A percentile compares a stretch with the other conserved stretches of the same genome.
phyloP scores from a whole-genome alignment of 2,797 vertebrate species.

The Gallinago stenura region DNA sequence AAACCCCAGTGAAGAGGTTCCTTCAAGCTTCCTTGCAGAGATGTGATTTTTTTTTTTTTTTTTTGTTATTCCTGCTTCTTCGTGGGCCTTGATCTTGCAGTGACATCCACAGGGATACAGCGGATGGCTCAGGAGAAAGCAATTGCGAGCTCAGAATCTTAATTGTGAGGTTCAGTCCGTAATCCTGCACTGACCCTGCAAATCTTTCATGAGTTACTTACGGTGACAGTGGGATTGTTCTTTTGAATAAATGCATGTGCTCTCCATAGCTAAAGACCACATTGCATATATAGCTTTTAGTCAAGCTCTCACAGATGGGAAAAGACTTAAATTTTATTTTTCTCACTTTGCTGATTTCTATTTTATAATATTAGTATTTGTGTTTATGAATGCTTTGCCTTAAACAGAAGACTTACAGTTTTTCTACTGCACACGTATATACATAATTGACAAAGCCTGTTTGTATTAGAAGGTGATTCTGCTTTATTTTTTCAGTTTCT shows the following conservation, averaged over 20 bases:
- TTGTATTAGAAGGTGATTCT: not conserved
- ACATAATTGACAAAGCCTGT: not conserved
- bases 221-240: not conserved
- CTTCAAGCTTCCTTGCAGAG: not conserved
- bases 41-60: not conserved
- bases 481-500: conserved; percentile 33
- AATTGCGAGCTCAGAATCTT: not conserved
- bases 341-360: not conserved
- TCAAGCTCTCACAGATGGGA: not conserved
- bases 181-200: not conserved
- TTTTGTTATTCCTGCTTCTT: not conserved
- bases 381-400: not conserved
- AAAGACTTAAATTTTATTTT: not conserved
- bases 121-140: not conserved
- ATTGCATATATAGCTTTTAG: not conserved
- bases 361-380: not conserved
- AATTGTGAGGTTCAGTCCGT: not conserved
- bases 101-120: not conserved
- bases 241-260: not conserved
- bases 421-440: not conserved
- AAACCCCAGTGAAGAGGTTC: not conserved
- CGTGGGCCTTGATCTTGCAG: not conserved
- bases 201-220: not conserved
- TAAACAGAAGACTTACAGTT: not conserved
- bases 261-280: not conserved